Evolutionary conservation across 30 jellyfish, hydroid and myxozoan genomes (phyloP), one percentile per base, ranked within the genome.

Genomic region (Aurelia coerulea): DNA sequence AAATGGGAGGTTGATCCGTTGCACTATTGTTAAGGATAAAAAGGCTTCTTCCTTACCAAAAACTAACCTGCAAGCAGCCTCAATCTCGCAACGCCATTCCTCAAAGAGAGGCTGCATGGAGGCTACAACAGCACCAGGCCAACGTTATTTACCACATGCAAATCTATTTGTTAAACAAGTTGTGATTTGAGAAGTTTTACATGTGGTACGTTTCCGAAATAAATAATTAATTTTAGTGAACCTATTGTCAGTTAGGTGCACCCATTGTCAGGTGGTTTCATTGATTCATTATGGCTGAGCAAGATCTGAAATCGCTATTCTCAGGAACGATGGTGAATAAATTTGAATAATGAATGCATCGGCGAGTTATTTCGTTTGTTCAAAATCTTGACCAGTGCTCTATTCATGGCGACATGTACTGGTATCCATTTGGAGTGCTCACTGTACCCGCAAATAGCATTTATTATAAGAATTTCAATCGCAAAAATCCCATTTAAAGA

Each of bases 261-360:
- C 51, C 69, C 74, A n/a, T 78, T 37, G 80, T 64, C 80, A 62
- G 89, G 89, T 79, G 89, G 89, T 41, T 65, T 69, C 34, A 79
- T 79, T 37, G 37, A 65, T 35, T 56, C 51, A 35, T 31, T 23
- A 65, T 79, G 29, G 50, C 53, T 52, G 42, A 59, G 80, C 32
- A 19, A 35, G 32, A 75, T 16, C 16, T 51, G 34, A 49, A 65
- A 62, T 78, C 65, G 68, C 78, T 75, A 29, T 11, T 37, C 50
- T 12, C 68, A 19, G 17, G 80, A n/a, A 58, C 32, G 63, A 70
- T 17, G 46, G 80, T 31, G 80, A n/a, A 11, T 10, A 79, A 79
- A 79, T 79, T 64, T 79, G 89, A 79, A 79, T 79, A 63, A 79
- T 79, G 89, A 79, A 79, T 79, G 62, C 70, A 56, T 65, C 35